A percentile compares a stretch with the other conserved stretches of the same genome.
These are phyloP conservation scores for Ariopsis seemanni DNA, from an alignment of 2,113 vertebrate genomes.

Conservation along the genomic window DNA sequence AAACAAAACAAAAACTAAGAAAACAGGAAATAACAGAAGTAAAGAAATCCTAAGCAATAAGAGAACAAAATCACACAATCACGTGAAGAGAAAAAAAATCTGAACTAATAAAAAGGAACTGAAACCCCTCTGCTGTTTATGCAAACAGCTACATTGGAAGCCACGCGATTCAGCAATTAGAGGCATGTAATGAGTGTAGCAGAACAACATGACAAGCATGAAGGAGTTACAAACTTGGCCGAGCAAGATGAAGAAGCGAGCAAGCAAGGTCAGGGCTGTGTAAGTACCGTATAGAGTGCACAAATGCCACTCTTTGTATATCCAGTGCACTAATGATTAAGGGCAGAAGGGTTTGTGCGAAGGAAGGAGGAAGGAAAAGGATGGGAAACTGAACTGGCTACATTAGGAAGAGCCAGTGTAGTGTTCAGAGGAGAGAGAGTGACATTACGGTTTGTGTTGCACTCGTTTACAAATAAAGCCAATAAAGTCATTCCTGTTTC, in stretches of 20 bases:
- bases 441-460: neutral
- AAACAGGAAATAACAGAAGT: neutral
- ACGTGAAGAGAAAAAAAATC: neutral
- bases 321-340: too few species aligned
- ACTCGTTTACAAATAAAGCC: neutral
- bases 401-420: neutral
- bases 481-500: too few species aligned
- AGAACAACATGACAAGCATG: neutral
- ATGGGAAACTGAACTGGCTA: too few species aligned
- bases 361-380: too few species aligned
- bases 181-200: neutral
- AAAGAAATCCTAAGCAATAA: neutral
- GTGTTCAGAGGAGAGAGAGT: too few species aligned
- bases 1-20: neutral
- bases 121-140: neutral
- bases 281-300: neutral
- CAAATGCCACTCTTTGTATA: too few species aligned
- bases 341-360: too few species aligned
- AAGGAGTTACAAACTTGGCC: neutral
- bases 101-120: neutral
- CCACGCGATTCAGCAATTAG: neutral
- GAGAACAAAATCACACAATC: neutral
- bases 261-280: neutral
- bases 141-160: neutral
- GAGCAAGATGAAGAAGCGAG: neutral